phyloP scores from a whole-genome alignment of 2,888 invertebrate species.

The Eilema sororculum region DNA sequence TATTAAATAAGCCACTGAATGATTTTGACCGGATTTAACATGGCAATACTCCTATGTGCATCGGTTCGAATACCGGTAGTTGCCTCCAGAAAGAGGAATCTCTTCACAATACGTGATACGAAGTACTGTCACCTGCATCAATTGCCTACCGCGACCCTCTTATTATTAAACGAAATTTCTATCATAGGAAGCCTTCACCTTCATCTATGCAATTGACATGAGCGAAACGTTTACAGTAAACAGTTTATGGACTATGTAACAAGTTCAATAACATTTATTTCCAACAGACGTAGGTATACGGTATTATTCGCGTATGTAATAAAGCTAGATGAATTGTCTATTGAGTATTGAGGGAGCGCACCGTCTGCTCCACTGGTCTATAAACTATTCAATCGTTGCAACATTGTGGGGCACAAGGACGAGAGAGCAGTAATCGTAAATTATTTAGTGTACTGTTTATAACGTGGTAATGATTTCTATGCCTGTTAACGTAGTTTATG shows the following conservation, averaged over 20 bases:
- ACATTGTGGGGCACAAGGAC: conserved; percentile 69
- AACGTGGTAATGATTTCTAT: conserved; percentile 65
- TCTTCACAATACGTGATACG: no score
- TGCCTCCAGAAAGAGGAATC: no score
- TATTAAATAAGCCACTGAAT: no score
- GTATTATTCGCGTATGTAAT: conserved; percentile 63
- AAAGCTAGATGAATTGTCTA: conserved; percentile 71
- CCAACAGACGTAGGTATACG: conserved; percentile 31
- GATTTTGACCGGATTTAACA: no score
- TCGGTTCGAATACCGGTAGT: no score
- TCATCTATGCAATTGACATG: background rate
- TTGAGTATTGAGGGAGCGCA: conserved; percentile 64
- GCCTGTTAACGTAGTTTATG: conserved; percentile 49
- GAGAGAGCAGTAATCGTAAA: conserved; percentile 61
- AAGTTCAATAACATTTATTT: conserved; percentile 38
- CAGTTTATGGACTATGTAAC: conserved; percentile 42
- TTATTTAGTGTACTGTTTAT: conserved; percentile 67
- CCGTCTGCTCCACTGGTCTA: conserved; percentile 63
- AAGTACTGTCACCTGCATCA: no score
- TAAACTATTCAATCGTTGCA: conserved; percentile 69
- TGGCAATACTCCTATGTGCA: no score
- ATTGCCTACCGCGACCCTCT: no score
- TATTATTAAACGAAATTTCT: background rate
- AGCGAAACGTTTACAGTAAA: background rate
- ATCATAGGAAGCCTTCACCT: background rate